Conservation (phyloP, 2,888 invertebrate species). For the Catocala sponsa region DNA sequence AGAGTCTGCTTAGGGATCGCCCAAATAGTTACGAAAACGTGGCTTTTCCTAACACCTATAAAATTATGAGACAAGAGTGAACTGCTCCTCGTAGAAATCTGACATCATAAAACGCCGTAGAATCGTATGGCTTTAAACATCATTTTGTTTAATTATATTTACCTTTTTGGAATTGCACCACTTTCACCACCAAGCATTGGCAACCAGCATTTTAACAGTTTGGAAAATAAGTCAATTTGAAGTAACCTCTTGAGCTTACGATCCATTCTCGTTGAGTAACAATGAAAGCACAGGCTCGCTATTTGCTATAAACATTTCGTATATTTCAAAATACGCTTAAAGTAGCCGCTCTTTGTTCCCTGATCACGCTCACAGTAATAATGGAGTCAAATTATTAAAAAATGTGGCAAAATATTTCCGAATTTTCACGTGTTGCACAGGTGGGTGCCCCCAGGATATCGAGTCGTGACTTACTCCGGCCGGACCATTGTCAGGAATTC, state of each 20-base stretch:
- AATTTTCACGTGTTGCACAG: conserved; percentile 76
- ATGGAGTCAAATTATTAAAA: conserved; percentile 72
- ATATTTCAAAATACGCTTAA: conserved; percentile 50
- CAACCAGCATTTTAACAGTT: too few species aligned
- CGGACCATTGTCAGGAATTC: conserved; percentile 66
- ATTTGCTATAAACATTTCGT: conserved; percentile 14
- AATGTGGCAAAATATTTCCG: conserved; percentile 66
- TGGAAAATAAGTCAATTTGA: neutral
- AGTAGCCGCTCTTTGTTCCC: conserved; percentile 63
- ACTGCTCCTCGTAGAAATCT: too few species aligned
- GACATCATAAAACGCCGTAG: too few species aligned
- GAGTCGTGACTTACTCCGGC: conserved; percentile 83
- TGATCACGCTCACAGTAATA: conserved; percentile 66
- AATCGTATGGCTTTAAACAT: too few species aligned
- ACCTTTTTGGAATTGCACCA: too few species aligned
- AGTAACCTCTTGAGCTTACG: neutral
- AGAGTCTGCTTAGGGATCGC: too few species aligned
- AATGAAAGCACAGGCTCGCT: conserved; percentile 19
- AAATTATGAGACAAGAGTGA: too few species aligned
- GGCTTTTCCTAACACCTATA: too few species aligned
- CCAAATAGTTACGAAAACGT: too few species aligned
- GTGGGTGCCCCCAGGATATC: conserved; percentile 76
- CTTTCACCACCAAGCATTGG: too few species aligned
- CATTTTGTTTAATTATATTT: too few species aligned
- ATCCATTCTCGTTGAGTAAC: conserved; percentile 20